Evolutionary conservation across 2,888 invertebrate species (phyloP), one percentile per base, ranked within the genome.

Genomic region (Plutella xylostella): DNA sequence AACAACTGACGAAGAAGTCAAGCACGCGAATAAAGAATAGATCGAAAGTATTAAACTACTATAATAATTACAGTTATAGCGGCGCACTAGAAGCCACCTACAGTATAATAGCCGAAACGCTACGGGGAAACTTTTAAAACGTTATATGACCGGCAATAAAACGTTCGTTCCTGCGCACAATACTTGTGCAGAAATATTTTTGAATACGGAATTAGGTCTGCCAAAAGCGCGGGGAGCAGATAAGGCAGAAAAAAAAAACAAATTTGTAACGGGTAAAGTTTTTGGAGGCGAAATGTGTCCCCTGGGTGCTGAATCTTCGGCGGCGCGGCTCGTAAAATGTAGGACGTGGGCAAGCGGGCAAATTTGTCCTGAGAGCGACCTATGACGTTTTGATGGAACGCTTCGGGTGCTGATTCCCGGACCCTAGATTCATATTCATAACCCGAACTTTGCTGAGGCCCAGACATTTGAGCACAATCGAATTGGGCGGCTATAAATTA

Each of bases 261-360:
- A 83, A 83, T 82, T 83, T 82, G 82, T 82, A 80, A 82, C 82
- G 83, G 83, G 82, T 82, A 82, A 83, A 83, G 79, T 82, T 83
- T 83, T 82, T 79, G 80, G 80, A 80, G 79, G 80, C 80, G 68
- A 75, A 82, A 83, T 83, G 79, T 72, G 63, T 83, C 83, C 83
- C 83, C 68, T 58, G 83, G 82, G 83, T 80, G 83, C 83, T 82
- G 83, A 83, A 79, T 82, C 80, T 80, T 80, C 80, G 79, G 72
- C 74, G 79, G 79, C 78, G 74, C 63, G 64, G 77, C 70, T 83
- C 83, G 83, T 83, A 83, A 83, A 83, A 82, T 72, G 74, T 66
- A 75, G 82, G 77, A 80, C 83, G 82, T 80, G 83, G 83, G 79
- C 80, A 69, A 82, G 72, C 79, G 75, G 71, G 72, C 79, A 73